Percentiles rank a stretch among this genome's conserved stretches.
Conservation (phyloP, 2,888 invertebrate genomes). For the Cryptocephalus primarius region DNA sequence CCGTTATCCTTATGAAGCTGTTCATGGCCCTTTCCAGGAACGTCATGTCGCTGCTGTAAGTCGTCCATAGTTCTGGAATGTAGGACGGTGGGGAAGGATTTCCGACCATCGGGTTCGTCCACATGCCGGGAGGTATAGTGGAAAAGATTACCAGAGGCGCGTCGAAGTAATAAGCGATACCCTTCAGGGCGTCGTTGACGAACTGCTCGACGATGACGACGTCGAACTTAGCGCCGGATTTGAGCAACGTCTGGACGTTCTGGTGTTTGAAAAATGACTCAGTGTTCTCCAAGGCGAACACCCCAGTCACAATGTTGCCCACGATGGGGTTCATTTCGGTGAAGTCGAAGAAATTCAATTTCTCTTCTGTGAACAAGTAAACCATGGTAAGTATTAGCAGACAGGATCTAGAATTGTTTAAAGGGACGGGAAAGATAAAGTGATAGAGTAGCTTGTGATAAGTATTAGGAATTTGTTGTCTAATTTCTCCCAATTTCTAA, state of each 20-base stretch:
- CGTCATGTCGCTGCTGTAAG: constrained; percentile 35
- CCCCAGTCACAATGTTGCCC: too few species aligned
- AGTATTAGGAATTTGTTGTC: too few species aligned
- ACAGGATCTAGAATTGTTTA: too few species aligned
- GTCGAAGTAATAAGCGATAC: constrained; percentile 30
- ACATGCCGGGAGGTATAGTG: constrained; percentile 37
- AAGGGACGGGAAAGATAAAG: too few species aligned
- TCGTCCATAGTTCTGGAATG: constrained; percentile 37
- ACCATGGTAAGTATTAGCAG: too few species aligned
- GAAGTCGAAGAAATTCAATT: too few species aligned
- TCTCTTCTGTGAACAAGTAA: too few species aligned
- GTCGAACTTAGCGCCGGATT: constrained; percentile 32
- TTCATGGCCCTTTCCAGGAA: constrained; percentile 45
- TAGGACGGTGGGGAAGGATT: constrained; percentile 40
- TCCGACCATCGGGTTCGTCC: constrained; percentile 31
- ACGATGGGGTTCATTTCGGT: too few species aligned
- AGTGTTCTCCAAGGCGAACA: too few species aligned
- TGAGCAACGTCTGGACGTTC: constrained; percentile 22
- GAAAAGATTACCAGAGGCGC: constrained; percentile 33
- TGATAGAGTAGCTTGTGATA: too few species aligned
- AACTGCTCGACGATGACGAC: constrained; percentile 38
- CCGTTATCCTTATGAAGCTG: constrained; percentile 22
- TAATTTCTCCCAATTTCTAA: too few species aligned
- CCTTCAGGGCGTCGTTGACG: constrained; percentile 38
- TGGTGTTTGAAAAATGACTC: constrained; percentile 10